A percentile compares a stretch with the other conserved stretches of the same genome.
Conservation (phyloP, 1,140 invertebrate species). For the Drosophila bocqueti region DNA sequence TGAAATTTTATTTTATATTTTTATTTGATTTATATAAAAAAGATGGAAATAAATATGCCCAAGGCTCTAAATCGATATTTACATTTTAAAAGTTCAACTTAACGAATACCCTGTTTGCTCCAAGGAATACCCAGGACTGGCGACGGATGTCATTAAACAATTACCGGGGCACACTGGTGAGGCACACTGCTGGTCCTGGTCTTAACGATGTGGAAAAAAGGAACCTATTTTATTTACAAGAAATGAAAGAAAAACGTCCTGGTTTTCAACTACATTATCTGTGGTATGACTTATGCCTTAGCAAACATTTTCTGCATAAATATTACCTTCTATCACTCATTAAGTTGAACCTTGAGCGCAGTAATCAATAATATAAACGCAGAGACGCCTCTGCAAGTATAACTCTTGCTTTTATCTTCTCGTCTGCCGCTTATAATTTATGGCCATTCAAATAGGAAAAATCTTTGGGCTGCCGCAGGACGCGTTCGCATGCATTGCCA, state of each 20-base stretch:
- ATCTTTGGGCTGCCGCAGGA: constrained; percentile 46
- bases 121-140: neutral
- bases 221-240: too few relatives aligned
- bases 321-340: constrained; percentile 7
- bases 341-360: constrained; percentile 5
- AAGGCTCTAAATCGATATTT: neutral
- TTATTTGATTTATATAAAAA: too few relatives aligned
- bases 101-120: neutral
- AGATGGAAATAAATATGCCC: neutral
- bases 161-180: constrained; percentile 37
- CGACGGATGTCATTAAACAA: constrained; percentile 61
- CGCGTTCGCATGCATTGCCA: constrained; percentile 37
- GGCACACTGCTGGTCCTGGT: neutral
- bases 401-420: constrained; percentile 37
- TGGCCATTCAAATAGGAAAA: constrained; percentile 34
- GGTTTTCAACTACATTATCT: too few relatives aligned
- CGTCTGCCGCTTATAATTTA: constrained; percentile 36
- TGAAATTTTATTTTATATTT: neutral
- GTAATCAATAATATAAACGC: constrained; percentile 20
- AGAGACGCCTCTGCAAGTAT: constrained; percentile 8
- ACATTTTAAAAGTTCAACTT: neutral
- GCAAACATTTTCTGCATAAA: neutral
- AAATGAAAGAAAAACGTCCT: too few relatives aligned
- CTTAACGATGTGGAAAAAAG: too few relatives aligned
- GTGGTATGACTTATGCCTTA: neutral